Conservation (phyloP, 1,140 invertebrate genomes). For the Drosophila lowei region DNA sequence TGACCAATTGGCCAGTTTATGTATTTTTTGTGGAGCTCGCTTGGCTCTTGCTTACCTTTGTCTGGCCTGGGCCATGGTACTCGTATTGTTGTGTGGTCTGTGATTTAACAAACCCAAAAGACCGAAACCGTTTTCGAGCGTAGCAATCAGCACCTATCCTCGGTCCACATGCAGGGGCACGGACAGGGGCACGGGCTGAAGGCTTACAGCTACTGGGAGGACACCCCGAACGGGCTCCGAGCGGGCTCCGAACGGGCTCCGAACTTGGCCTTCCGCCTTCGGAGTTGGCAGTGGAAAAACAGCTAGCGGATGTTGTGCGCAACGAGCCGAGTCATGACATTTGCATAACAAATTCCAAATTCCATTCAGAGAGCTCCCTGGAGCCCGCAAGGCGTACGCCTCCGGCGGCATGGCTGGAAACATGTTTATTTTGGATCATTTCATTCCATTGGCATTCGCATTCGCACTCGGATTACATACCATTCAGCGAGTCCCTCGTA, state of each 20-base stretch:
- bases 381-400: too few species aligned
- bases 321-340: slow-evolving; percentile 69
- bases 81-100: slow-evolving; percentile 12
- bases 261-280: slow-evolving; percentile 38
- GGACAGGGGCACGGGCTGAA: not conserved
- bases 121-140: slow-evolving; percentile 47
- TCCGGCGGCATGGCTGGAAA: slow-evolving; percentile 28
- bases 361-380: slow-evolving; percentile 8
- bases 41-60: slow-evolving; percentile 52
- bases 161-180: too few species aligned
- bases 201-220: not conserved
- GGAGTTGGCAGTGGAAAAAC: slow-evolving; percentile 50
- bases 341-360: slow-evolving; percentile 61
- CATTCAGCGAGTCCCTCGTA: slow-evolving; percentile 35
- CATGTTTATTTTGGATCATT: slow-evolving; percentile 69
- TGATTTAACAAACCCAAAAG: slow-evolving; percentile 39
- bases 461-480: slow-evolving; percentile 1
- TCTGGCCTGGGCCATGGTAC: too few species aligned
- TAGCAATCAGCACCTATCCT: slow-evolving; percentile 59
- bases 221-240: not conserved
- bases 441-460: slow-evolving; percentile 34
- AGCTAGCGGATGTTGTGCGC: slow-evolving; percentile 67
- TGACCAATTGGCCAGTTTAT: slow-evolving; percentile 33
- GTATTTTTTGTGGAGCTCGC: not conserved
- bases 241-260: not conserved